Conservation (phyloP, 2,888 invertebrate genomes). For the Strigamia transsilvanica region DNA sequence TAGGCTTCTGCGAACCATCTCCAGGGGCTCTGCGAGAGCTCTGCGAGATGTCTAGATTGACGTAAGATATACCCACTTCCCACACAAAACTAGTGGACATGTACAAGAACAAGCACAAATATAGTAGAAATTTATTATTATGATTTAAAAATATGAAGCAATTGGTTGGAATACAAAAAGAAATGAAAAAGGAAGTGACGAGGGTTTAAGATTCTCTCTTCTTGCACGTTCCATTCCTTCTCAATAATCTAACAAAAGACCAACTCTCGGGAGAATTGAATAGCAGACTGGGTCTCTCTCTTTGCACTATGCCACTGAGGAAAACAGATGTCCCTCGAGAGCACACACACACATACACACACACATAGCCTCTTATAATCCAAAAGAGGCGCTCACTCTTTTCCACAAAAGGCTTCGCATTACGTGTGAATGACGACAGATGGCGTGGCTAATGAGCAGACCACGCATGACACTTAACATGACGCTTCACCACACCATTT, state of each 20-base stretch:
- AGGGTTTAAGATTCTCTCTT: neutral
- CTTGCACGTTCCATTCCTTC: neutral
- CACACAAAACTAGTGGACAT: too few relatives aligned
- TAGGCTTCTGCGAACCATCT: too few relatives aligned
- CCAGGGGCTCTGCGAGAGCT: too few relatives aligned
- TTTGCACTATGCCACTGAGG: neutral
- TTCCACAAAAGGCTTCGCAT: constrained; percentile 22
- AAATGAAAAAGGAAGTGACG: neutral
- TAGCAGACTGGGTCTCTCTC: neutral
- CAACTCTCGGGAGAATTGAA: constrained; percentile 18
- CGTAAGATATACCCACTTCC: too few relatives aligned
- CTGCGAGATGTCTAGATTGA: too few relatives aligned
- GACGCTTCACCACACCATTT: constrained; percentile 11
- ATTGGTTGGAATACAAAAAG: neutral
- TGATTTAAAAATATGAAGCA: too few relatives aligned
- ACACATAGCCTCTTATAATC: neutral
- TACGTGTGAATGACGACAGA: constrained; percentile 30
- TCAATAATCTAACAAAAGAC: constrained; percentile 20
- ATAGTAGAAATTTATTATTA: too few relatives aligned
- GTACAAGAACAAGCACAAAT: too few relatives aligned
- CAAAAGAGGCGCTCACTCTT: constrained; percentile 25
- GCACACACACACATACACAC: neutral
- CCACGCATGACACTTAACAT: constrained; percentile 26
- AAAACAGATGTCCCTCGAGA: constrained; percentile 21
- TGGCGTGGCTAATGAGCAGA: constrained; percentile 20